phyloP scores from a whole-genome alignment of 53 echinoderm and acorn worm genomes.

The Holothuria leucospilota region DNA sequence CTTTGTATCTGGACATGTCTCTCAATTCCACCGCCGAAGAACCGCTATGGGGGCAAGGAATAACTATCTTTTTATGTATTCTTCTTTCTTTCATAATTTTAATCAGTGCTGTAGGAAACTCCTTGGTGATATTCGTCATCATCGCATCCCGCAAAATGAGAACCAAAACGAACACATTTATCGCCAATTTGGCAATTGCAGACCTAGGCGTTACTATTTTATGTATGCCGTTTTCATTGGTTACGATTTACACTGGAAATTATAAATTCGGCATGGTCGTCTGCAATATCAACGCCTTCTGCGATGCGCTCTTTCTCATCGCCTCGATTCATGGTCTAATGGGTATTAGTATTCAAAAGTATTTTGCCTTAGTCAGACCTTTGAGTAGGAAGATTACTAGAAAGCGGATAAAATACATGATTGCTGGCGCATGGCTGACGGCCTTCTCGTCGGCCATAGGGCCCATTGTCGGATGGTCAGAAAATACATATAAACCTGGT shows the following conservation, averaged over 20 bases:
- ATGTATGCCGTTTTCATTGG: conserved; percentile 91
- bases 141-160: conserved; percentile 75
- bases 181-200: conserved; percentile 88
- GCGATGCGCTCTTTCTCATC: conserved; percentile 82
- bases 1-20: too few relatives aligned
- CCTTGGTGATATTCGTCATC: conserved; percentile 74
- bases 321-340: conserved; percentile 93
- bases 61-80: conserved; percentile 54
- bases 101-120: conserved; percentile 78
- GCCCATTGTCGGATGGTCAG: conserved; percentile 82
- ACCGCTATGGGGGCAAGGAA: neutral
- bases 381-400: conserved; percentile 74
- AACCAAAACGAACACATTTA: conserved; percentile 89
- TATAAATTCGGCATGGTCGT: conserved; percentile 68
- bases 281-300: conserved; percentile 84
- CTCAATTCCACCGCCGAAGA: neutral
- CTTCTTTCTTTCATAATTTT: conserved; percentile 65
- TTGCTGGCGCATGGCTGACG: conserved; percentile 73
- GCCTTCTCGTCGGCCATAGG: conserved; percentile 82
- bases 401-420: conserved; percentile 77
- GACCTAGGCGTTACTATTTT: conserved; percentile 83
- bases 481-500: conserved; percentile 83
- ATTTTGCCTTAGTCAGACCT: conserved; percentile 86
- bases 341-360: conserved; percentile 91
- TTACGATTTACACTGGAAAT: conserved; percentile 72